Evolutionary conservation across 1,140 invertebrate genomes (phyloP), one percentile per base, ranked within the genome.

Genomic region (Ceratina calcarata): DNA sequence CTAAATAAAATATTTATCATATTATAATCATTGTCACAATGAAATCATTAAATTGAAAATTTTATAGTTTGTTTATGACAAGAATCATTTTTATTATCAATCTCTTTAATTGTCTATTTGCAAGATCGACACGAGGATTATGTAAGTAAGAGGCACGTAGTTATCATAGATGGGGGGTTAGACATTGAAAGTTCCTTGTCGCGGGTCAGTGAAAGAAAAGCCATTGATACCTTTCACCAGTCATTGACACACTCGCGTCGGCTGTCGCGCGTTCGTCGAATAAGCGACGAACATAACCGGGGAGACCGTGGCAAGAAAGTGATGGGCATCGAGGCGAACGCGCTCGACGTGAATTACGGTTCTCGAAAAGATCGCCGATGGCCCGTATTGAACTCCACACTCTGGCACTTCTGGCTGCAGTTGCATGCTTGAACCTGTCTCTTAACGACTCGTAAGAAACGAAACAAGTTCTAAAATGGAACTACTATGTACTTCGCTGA

Each of bases 211-310:
- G 72, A 80, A 61, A 83, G 73, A 85, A 86, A 86, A 86, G 66
- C 58, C 85, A 86, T 85, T 83, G 85, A 85, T 86, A 85, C 84
- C 83, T 86, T 86, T 86, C 85, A 86, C 85, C 73, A 80, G 77
- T 45, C 83, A 84, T 86, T 78, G 84, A 83, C 84, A 82, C 67
- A 72, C 71, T 78, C 82, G 66, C 74, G 37, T 64, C 16, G 27
- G 65, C 68, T 71, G 80, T 53, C 80, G 78, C 61, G 70, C 67
- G 82, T 65, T 83, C 53, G 45, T 81, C 51, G 72, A 58, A 60
- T 55, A 66, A 68, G 62, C 82, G 53, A 22, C 10, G 16, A 27
- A 18, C 67, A 69, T 24, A 45, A 45, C 37, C 37, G 37, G 37
- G 37, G 67, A 20, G 51, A 68, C 24, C 49, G 24, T 45, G 8